Base-by-base conservation (phyloP, 2,888 invertebrate genomes). In the Syritta pipiens region DNA sequence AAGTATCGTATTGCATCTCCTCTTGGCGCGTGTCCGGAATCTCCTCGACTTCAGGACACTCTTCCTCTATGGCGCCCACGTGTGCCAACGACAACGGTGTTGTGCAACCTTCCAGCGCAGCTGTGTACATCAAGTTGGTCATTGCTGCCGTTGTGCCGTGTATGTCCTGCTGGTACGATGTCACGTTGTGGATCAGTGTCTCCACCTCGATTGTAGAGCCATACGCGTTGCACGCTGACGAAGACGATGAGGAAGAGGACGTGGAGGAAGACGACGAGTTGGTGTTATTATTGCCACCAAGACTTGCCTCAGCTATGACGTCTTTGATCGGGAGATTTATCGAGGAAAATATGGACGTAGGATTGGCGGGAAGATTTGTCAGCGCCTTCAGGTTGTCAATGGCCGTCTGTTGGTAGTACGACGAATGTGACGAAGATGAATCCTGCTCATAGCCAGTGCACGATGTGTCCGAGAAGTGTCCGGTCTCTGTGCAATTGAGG, bases 1-100 rank as follows among this genome's bases (percentile, higher is more conserved):
- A 96, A 0, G 94, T 92, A 82, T 96, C 95, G 90, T 93, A 93
- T 72, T 93, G 92, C 72, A 83, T 82, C 40, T 84, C 84, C 10
- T 84, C 83, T 65, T 83, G 82, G 26, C 82, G 68, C 0, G 79
- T 68, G 46, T 82, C 83, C 4, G 83, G 82, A 35, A 83, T 83
- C 55, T 84, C 83, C 46, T 84, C 84, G 7, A 84, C 82, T 49
- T 84, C 84, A 10, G 82, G 82, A 49, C 83, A 83, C 49, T 84
- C 84, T 20, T 84, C 83, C 7, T 81, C 71, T 7, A 82, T 75
- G 12, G 72, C 49, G 5, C 81, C 71, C n/a, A 81, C 62, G 20
- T 82, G 77, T 3, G 75, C 51, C 7, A 69, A 9, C 1, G 74
- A 57, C 10, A 74, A 49, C 2, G 74, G 67, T 12, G 69, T 74